Evolutionary conservation across 2,113 vertebrate species (phyloP).

Genomic region (Hemibates koningsi): DNA sequence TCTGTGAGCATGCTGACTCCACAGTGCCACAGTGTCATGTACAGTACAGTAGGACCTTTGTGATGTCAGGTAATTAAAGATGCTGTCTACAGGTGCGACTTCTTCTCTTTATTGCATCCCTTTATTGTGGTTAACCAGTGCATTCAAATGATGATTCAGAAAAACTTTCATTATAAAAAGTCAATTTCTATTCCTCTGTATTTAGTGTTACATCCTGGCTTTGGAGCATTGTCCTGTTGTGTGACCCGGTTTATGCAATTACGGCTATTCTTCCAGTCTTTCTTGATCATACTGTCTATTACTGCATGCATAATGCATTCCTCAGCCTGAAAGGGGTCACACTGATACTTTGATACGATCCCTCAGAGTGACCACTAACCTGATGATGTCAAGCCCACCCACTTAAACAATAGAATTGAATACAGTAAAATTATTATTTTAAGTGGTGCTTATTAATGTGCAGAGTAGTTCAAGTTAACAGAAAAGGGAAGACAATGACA

Average conservation of each 20-base stretch:
- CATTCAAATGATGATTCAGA: neutral
- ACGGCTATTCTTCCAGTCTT: neutral
- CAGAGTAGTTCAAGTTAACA: neutral
- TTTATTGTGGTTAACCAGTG: neutral
- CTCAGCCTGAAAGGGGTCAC: neutral
- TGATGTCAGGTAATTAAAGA: constrained; percentile 56
- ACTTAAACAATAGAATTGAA: neutral
- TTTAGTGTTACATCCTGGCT: neutral
- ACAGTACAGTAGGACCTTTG: constrained; percentile 42
- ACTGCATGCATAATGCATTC: neutral
- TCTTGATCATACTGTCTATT: neutral
- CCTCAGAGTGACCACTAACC: neutral
- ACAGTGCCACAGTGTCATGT: constrained; percentile 45
- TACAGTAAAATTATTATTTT: neutral
- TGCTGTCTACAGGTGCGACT: neutral
- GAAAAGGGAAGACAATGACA: neutral
- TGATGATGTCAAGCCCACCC: neutral
- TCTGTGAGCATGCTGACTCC: constrained; percentile 56
- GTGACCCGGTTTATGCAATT: neutral
- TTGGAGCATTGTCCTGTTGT: neutral
- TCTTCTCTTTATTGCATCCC: neutral
- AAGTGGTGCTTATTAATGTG: neutral
- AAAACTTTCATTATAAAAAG: neutral
- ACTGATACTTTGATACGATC: neutral
- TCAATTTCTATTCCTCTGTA: neutral